Evolutionary conservation across 2,113 vertebrate species (phyloP).

Genomic region (Myotis brandtii): DNA sequence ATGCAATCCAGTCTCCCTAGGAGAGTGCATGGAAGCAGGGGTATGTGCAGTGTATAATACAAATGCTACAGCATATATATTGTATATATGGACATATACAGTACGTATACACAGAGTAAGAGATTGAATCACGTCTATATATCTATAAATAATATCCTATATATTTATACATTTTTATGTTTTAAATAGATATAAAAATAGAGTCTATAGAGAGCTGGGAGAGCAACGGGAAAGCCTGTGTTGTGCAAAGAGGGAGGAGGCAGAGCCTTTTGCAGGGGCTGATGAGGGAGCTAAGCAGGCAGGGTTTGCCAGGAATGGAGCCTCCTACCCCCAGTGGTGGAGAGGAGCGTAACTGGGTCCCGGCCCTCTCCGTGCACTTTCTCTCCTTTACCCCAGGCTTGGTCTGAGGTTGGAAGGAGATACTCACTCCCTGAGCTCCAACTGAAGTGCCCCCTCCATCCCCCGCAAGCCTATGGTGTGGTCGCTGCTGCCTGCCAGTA

Average conservation of each 20-base stretch:
- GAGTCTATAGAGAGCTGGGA: slow-evolving; percentile 87
- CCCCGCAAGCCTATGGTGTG: not conserved
- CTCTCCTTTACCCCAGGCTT: slow-evolving; percentile 44
- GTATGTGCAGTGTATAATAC: slow-evolving; percentile 74
- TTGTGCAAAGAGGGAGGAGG: not conserved
- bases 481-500: slow-evolving; percentile 27
- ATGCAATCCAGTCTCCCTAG: slow-evolving; percentile 88
- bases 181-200: slow-evolving; percentile 89
- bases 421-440: not conserved
- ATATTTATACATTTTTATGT: slow-evolving; percentile 92
- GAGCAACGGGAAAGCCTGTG: slow-evolving; percentile 80
- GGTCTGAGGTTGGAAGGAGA: slow-evolving; percentile 67
- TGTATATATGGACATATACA: slow-evolving; percentile 86
- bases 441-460: not conserved
- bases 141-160: slow-evolving; percentile 89
- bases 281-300: not conserved
- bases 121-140: slow-evolving; percentile 88
- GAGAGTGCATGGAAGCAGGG: slow-evolving; percentile 86
- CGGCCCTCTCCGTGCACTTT: slow-evolving; percentile 57
- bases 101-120: slow-evolving; percentile 85
- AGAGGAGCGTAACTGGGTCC: not conserved
- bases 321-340: not conserved
- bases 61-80: slow-evolving; percentile 80
- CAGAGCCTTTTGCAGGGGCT: not conserved
- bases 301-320: not conserved